These are phyloP conservation scores for Furnarius figulus DNA, from an alignment of 2,113 vertebrate genomes.

Conservation along the genomic window DNA sequence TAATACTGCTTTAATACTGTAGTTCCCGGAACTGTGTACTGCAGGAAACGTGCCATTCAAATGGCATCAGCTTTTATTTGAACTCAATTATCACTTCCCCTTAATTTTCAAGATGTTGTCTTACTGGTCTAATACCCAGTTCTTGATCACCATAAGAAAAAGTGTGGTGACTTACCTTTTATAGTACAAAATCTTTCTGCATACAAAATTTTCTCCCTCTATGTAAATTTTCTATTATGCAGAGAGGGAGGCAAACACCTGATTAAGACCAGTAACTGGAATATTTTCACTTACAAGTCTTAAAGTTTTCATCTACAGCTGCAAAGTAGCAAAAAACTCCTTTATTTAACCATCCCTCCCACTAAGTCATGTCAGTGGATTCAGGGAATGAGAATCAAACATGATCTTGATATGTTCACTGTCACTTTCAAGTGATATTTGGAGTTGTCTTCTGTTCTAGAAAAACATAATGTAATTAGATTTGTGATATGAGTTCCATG, in stretches of 20 bases:
- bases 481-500: neutral
- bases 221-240: neutral
- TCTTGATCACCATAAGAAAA: neutral
- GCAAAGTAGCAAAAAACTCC: neutral
- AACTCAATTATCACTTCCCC: neutral
- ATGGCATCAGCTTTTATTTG: neutral
- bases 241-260: neutral
- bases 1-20: neutral
- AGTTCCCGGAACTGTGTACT: neutral
- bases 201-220: neutral
- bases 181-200: neutral
- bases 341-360: neutral
- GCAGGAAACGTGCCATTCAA: neutral
- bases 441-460: neutral
- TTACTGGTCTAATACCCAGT: neutral
- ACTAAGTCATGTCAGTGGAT: neutral
- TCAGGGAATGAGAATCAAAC: neutral
- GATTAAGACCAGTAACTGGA: neutral
- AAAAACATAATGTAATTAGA: neutral
- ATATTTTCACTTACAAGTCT: neutral
- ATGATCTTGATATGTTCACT: fast-evolving
- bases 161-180: neutral
- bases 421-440: neutral
- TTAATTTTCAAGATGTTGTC: neutral
- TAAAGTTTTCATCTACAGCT: neutral